Conservation (phyloP, 2,113 vertebrate species). For the Poeciliopsis occidentalis region DNA sequence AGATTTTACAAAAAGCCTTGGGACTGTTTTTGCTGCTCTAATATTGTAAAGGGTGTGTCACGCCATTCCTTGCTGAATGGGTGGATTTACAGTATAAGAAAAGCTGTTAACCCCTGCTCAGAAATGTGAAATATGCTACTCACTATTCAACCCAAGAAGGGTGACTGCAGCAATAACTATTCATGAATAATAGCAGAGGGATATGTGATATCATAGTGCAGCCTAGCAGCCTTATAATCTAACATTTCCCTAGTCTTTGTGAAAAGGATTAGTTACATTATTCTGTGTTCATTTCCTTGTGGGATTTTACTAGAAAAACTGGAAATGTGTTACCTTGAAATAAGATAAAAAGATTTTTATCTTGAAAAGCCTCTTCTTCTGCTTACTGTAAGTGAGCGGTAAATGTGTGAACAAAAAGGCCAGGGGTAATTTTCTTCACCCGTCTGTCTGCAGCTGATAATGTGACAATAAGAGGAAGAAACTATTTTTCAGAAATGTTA, state of each 20-base stretch:
- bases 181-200: background rate
- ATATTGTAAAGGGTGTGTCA: background rate
- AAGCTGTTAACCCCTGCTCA: conserved; percentile 12
- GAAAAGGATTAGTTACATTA: conserved; percentile 17
- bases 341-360: fast-evolving
- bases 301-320: conserved; percentile 6
- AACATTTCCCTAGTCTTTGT: background rate
- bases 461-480: background rate
- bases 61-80: background rate
- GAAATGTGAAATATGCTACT: conserved; percentile 16
- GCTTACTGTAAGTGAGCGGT: background rate
- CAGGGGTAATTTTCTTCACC: background rate
- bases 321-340: background rate
- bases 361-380: background rate
- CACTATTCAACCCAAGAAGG: background rate
- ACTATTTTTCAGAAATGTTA: too few relatives aligned
- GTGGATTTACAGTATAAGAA: conserved; percentile 24
- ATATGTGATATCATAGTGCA: conserved; percentile 7
- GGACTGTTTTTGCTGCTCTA: background rate
- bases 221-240: background rate
- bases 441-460: background rate
- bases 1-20: background rate
- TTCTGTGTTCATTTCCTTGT: background rate
- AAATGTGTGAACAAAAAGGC: background rate
- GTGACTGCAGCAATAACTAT: background rate